Base-by-base conservation (phyloP, 2,113 vertebrate genomes). In the Corythaeola cristata region DNA sequence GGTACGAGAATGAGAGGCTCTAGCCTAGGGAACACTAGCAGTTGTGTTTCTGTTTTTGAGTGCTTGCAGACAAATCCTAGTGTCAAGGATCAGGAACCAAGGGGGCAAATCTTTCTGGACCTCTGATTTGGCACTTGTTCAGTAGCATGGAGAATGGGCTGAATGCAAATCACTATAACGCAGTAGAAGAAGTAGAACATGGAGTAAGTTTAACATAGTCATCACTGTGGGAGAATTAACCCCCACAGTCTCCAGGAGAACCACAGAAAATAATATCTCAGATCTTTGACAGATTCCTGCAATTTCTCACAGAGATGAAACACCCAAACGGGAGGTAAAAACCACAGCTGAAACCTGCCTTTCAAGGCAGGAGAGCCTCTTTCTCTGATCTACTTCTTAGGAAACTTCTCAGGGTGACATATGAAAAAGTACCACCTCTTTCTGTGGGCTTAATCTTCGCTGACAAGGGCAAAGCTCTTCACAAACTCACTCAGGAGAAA, bases 381-480 rank as follows among this genome's bases (percentile, higher is more conserved):
- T 90, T 79, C 62, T 85, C 28, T 85, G 59, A 91, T 93, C 59
- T 92, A 20, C 26, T 80, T 66, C 81, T 76, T 55, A 52, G 80
- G 49, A 91, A 91, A 71, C 41, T 80, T 80, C 79, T 88, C 75
- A 84, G 63, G n/a, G 24, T 85, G 67, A 66, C 50, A 52, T 37
- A 32, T 73, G 45, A 62, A 68, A 85, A 83, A 74, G 50, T 11
- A 27, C 39, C 39, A 55, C 23, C 47, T 77, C 20, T 62, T 85
- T 85, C 58, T 60, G 8, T 33, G 26, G 39, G 44, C 24, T 80
- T 91, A 53, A 79, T 83, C 67, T 87, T 74, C 60, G 76, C 73
- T 90, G 89, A 69, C 50, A 84, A 92, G 79, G 63, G 80, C 68
- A 94, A 92, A 94, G 71, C 23, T 81, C 56, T 62, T 87, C 86